These are phyloP conservation scores for Coleophora flavipennella DNA, from an alignment of 2,888 invertebrate species.

Conservation along the genomic window DNA sequence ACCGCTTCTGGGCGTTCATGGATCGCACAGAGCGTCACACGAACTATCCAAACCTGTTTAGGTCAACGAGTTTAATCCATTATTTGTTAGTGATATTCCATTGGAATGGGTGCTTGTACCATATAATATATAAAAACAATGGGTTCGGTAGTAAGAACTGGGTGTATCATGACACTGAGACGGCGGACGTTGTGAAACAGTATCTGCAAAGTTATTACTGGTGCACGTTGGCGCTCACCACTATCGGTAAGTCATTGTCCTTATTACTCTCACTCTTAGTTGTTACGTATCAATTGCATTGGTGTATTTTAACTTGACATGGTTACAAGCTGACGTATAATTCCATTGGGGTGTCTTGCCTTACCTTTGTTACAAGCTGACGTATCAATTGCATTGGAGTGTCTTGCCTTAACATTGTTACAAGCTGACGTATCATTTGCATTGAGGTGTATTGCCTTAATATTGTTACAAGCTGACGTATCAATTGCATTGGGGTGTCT, in stretches of 20 bases:
- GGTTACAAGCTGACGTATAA: no score
- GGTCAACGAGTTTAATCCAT: slow-evolving; percentile 92
- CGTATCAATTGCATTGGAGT: no score
- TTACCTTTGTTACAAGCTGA: no score
- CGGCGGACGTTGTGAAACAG: slow-evolving; percentile 91
- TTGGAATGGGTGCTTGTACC: slow-evolving; percentile 99
- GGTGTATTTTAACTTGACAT: no score
- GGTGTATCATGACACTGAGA: slow-evolving; percentile 90
- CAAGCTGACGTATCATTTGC: no score
- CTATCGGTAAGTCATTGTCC: slow-evolving; percentile 79
- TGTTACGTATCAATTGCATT: no score
- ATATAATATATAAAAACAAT: slow-evolving; percentile 96
- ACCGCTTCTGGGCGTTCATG: slow-evolving; percentile 98
- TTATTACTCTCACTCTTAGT: background rate
- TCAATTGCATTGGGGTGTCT: no score
- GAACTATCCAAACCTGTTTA: slow-evolving; percentile 98
- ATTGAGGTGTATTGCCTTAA: no score
- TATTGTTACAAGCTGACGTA: no score
- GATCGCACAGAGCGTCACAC: slow-evolving; percentile 98
- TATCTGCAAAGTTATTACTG: slow-evolving; percentile 99
- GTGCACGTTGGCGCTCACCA: slow-evolving; percentile 96
- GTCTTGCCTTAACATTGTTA: no score
- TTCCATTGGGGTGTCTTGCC: no score
- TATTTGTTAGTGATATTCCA: slow-evolving; percentile 98
- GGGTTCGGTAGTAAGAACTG: slow-evolving; percentile 95